Evolutionary conservation across 2,888 invertebrate genomes (phyloP).

Genomic region (Rhaphigaster nebulosa): DNA sequence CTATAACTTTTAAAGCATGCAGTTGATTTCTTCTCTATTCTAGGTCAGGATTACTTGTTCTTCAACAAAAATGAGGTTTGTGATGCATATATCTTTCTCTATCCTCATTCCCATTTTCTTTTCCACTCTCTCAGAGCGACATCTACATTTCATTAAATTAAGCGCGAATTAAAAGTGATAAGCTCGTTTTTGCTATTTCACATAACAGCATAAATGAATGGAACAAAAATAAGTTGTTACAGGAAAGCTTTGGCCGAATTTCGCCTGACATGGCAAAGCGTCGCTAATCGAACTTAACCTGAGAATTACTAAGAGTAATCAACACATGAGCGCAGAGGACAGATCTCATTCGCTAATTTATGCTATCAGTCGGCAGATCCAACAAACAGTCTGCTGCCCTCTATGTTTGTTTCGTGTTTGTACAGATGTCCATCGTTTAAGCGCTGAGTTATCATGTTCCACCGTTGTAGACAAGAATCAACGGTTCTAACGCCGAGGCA

Average conservation of each 20-base stretch:
- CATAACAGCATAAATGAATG: too few species aligned
- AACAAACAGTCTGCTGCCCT: conserved; percentile 2
- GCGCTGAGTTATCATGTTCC: background rate
- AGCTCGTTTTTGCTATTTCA: too few species aligned
- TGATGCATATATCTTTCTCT: too few species aligned
- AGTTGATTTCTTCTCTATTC: too few species aligned
- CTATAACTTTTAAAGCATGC: too few species aligned
- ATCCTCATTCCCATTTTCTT: too few species aligned
- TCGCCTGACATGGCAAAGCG: background rate
- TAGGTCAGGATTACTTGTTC: too few species aligned
- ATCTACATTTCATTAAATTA: too few species aligned
- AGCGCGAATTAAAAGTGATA: too few species aligned
- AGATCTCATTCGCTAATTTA: background rate
- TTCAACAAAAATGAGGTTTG: too few species aligned
- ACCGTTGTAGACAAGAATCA: background rate
- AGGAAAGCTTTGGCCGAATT: background rate
- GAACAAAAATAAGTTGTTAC: too few species aligned
- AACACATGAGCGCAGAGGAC: background rate
- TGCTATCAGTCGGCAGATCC: background rate
- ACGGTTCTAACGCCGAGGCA: background rate
- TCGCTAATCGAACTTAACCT: background rate
- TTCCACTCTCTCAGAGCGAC: too few species aligned
- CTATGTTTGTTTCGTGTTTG: background rate
- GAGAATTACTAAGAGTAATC: background rate
- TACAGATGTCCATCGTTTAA: background rate